A percentile compares a stretch with the other conserved stretches of the same genome.
These are phyloP conservation scores for Hephaestus fuliginosus DNA, from an alignment of 2,797 vertebrate genomes.

Conservation along the genomic window DNA sequence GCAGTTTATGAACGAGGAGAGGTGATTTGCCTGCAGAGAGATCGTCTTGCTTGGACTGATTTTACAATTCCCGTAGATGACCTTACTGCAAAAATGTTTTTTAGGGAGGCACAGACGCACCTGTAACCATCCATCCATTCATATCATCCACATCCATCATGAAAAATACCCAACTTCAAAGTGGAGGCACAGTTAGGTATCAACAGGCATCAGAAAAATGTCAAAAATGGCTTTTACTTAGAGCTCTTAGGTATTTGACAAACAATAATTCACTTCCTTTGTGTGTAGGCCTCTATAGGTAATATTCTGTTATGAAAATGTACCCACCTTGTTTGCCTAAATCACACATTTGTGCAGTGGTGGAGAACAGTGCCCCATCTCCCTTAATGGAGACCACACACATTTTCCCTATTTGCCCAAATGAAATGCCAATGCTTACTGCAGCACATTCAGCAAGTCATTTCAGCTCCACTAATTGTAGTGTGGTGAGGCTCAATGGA, in stretches of 20 bases:
- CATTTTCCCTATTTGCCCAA: conserved; percentile 12
- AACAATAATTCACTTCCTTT: neutral
- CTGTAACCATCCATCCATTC: neutral
- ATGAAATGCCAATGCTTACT: conserved; percentile 19
- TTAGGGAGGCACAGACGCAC: conserved; percentile 11
- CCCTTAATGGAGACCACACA: conserved; percentile 24
- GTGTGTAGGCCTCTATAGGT: neutral
- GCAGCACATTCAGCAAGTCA: conserved; percentile 12
- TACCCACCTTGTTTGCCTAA: neutral
- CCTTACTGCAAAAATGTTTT: neutral
- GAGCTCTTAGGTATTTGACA: neutral
- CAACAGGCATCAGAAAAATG: neutral
- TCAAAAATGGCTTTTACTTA: neutral
- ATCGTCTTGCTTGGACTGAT: conserved; percentile 8
- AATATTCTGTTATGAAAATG: conserved; percentile 5
- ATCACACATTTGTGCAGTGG: conserved; percentile 25
- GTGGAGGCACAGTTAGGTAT: neutral
- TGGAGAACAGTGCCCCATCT: conserved; percentile 6
- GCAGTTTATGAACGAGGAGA: conserved; percentile 35
- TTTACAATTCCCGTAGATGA: conserved; percentile 8
- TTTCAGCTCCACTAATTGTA: conserved; percentile 14
- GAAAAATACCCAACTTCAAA: neutral
- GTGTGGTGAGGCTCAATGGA: neutral
- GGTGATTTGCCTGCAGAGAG: conserved; percentile 26
- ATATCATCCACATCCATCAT: neutral